Conservation (phyloP, 1,140 invertebrate genomes). For the Ceratitis capitata region DNA sequence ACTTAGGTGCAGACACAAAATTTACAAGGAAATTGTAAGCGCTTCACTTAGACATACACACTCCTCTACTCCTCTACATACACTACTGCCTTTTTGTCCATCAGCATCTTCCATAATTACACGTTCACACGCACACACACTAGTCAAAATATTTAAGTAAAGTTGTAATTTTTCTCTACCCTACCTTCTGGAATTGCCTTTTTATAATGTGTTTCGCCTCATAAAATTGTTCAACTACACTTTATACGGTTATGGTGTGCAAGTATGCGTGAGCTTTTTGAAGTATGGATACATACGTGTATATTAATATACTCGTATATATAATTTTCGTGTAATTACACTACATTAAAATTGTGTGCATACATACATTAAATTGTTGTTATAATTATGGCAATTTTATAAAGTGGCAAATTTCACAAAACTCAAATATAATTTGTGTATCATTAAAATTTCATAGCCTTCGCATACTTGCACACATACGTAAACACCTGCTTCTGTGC, state of each 20-base stretch:
- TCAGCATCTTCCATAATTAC: background rate
- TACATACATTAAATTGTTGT: slow-evolving; percentile 12
- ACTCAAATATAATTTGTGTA: slow-evolving; percentile 18
- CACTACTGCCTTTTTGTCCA: background rate
- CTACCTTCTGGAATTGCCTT: background rate
- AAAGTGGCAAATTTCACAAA: slow-evolving; percentile 31
- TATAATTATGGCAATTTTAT: slow-evolving; percentile 34
- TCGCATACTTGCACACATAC: background rate
- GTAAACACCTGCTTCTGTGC: background rate
- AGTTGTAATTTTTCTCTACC: background rate
- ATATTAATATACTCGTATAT: no score
- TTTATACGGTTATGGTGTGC: background rate
- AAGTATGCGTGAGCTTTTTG: background rate
- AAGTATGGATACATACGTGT: background rate
- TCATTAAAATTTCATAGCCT: slow-evolving; percentile 11
- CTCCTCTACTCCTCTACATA: background rate
- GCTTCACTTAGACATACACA: background rate
- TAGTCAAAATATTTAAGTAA: background rate
- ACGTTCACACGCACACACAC: background rate
- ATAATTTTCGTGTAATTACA: slow-evolving; percentile 25
- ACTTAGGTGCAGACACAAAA: background rate
- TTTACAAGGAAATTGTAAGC: slow-evolving; percentile 11
- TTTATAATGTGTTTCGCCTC: background rate
- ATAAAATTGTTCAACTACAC: background rate
- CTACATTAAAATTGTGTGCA: slow-evolving; percentile 19